Conservation (phyloP, 2,797 vertebrate genomes). For the Potorous gilbertii region DNA sequence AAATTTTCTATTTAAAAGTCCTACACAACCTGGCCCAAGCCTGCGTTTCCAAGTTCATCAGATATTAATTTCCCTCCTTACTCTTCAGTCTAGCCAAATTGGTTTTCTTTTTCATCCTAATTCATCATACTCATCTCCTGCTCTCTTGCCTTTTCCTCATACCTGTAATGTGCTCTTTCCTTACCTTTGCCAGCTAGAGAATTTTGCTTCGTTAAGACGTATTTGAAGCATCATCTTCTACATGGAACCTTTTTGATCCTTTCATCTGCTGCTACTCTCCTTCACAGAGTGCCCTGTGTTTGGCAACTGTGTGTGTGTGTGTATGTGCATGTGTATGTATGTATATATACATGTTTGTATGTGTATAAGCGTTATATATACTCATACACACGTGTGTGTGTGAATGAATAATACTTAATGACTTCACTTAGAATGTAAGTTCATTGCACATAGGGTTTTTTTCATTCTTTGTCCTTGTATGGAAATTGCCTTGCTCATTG, state of each 20-base stretch:
- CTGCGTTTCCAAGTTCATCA: neutral
- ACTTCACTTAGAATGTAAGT: neutral
- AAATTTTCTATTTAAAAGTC: neutral
- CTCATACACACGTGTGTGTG: neutral
- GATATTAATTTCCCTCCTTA: neutral
- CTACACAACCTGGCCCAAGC: neutral
- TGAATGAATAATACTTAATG: neutral
- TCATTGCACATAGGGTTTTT: neutral
- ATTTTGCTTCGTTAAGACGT: neutral
- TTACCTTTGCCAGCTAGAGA: neutral
- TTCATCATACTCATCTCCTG: neutral
- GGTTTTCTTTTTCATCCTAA: neutral
- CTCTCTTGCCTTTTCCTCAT: neutral
- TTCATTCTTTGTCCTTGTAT: neutral
- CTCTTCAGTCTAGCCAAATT: neutral
- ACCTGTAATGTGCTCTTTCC: neutral
- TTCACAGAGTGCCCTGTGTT: neutral
- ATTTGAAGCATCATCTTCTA: neutral
- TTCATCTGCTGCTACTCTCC: neutral
- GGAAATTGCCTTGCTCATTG: neutral
- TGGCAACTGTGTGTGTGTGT: neutral
- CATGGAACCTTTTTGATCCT: neutral
- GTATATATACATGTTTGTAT: neutral
- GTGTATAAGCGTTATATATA: neutral
- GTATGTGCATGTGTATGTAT: neutral